These are phyloP conservation scores for Coleophora deauratella DNA, from an alignment of 2,888 invertebrate genomes.

Conservation along the genomic window DNA sequence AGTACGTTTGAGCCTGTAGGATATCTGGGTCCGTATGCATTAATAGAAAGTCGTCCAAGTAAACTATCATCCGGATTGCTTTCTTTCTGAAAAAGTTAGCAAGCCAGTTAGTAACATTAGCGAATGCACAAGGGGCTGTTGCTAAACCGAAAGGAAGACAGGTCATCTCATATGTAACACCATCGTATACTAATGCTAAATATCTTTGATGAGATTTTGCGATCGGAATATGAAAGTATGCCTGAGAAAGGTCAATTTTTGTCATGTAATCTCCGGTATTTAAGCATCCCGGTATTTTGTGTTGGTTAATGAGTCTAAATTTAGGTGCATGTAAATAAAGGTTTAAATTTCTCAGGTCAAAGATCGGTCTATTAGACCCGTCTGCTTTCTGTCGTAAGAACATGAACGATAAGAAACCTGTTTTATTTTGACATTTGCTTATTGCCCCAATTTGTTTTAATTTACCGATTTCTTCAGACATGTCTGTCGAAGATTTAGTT, in stretches of 20 bases:
- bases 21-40: too few species aligned
- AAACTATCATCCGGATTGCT: slow-evolving; percentile 19
- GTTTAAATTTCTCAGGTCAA: slow-evolving; percentile 1
- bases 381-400: slow-evolving; percentile 6
- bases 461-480: too few species aligned
- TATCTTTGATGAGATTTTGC: background rate
- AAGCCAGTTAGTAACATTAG: slow-evolving; percentile 17
- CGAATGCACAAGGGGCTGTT: slow-evolving; percentile 16
- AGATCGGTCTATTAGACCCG: slow-evolving; percentile 4
- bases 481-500: too few species aligned
- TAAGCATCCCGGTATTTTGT: slow-evolving; percentile 3
- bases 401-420: background rate
- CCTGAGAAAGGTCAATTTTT: slow-evolving; percentile 8
- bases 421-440: too few species aligned
- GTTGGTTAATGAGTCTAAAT: slow-evolving; percentile 4
- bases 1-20: too few species aligned
- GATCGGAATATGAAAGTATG: slow-evolving; percentile 9
- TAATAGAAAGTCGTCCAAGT: slow-evolving; percentile 19
- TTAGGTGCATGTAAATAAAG: background rate
- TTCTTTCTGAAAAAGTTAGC: slow-evolving; percentile 11
- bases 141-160: slow-evolving; percentile 18
- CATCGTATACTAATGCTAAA: background rate
- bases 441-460: too few species aligned
- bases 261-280: slow-evolving; percentile 4
- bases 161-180: slow-evolving; percentile 2